These are phyloP conservation scores for Drosophila simulans DNA, from an alignment of 1,140 invertebrate species.

Conservation along the genomic window DNA sequence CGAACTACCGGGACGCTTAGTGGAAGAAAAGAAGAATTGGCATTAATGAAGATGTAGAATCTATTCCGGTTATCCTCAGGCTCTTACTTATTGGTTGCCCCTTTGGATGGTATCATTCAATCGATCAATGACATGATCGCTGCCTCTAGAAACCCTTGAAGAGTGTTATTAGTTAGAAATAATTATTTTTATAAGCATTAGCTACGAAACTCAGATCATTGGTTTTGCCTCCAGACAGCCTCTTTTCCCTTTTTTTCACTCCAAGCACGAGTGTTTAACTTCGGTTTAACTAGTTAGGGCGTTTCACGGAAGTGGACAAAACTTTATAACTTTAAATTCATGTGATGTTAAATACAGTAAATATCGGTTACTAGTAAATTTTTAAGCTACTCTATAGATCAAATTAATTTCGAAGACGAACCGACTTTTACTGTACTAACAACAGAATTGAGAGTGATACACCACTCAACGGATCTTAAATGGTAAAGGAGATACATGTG, in stretches of 20 bases:
- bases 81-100: slow-evolving; percentile 53
- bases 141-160: slow-evolving; percentile 50
- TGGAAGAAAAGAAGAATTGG: slow-evolving; percentile 70
- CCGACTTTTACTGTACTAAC: slow-evolving; percentile 9
- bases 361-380: neutral
- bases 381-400: neutral
- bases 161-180: slow-evolving; percentile 37
- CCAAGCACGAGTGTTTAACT: neutral
- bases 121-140: slow-evolving; percentile 37
- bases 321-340: neutral
- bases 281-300: slow-evolving; percentile 1
- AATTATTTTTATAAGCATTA: slow-evolving; percentile 16
- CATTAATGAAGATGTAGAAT: slow-evolving; percentile 68
- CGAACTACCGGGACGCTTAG: slow-evolving; percentile 54
- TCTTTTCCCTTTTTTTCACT: neutral
- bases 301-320: neutral
- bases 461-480: slow-evolving; percentile 6
- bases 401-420: neutral
- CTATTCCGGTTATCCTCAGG: slow-evolving; percentile 39
- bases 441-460: neutral
- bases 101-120: slow-evolving; percentile 33
- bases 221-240: neutral
- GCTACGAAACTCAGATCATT: slow-evolving; percentile 13
- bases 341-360: neutral
- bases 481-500: slow-evolving; percentile 8